These are phyloP conservation scores for Poliocrania exsul DNA, from an alignment of 2,797 vertebrate genomes.

Conservation along the genomic window DNA sequence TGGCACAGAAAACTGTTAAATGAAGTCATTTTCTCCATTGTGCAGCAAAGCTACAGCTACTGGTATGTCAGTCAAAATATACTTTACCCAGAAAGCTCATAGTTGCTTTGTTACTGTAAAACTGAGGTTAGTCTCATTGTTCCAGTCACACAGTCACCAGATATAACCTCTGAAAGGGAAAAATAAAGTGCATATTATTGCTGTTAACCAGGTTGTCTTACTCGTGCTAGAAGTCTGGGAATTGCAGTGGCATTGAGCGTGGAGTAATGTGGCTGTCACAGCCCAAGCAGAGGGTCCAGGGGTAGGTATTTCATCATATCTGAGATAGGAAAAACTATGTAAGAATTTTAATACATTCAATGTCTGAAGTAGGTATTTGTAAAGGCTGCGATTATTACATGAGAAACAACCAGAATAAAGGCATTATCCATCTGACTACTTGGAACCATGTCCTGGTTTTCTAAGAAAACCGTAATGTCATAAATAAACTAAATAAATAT, in stretches of 20 bases:
- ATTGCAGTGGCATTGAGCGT: background rate
- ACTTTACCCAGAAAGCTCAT: conserved; percentile 49
- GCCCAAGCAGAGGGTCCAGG: background rate
- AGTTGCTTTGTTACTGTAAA: conserved; percentile 47
- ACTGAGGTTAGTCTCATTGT: conserved; percentile 38
- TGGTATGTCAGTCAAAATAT: conserved; percentile 58
- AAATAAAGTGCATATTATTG: background rate
- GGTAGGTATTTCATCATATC: background rate
- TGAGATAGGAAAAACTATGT: background rate
- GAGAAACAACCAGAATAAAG: background rate
- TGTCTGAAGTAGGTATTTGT: background rate
- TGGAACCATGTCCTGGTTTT: background rate
- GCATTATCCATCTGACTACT: background rate
- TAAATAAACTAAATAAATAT: conserved; percentile 39
- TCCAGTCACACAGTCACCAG: conserved; percentile 45
- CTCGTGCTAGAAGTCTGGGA: background rate
- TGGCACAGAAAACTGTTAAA: conserved; percentile 52
- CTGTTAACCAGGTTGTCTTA: background rate
- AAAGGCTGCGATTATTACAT: background rate
- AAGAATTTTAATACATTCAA: background rate
- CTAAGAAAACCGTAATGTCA: background rate
- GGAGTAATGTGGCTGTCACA: background rate
- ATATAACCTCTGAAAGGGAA: conserved; percentile 25
- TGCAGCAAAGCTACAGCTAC: conserved; percentile 13
- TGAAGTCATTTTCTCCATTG: conserved; percentile 53